A percentile compares a stretch with the other conserved stretches of the same genome.
Evolutionary conservation across 2,797 vertebrate genomes (phyloP).

Genomic region (Pyrocephalus nanus): DNA sequence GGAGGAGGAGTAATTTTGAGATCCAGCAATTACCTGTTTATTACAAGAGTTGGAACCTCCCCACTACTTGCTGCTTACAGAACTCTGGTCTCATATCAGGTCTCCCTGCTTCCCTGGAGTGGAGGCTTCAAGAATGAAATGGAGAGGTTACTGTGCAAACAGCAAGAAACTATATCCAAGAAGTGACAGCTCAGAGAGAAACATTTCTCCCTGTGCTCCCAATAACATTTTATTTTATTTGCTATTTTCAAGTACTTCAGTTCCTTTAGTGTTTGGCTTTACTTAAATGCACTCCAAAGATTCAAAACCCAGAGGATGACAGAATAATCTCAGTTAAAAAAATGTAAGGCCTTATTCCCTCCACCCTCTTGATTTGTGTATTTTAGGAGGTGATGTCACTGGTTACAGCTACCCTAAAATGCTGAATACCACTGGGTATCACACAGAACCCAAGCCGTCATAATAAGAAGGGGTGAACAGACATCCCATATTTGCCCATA

Average conservation of each 20-base stretch:
- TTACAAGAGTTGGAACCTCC: neutral
- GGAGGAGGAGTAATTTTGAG: neutral
- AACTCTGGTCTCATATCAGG: neutral
- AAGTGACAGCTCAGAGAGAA: neutral
- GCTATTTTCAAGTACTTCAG: neutral
- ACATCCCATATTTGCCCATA: fast-evolving
- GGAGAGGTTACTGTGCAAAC: neutral
- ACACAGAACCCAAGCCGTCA: neutral
- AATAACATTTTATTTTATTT: neutral
- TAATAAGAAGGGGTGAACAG: neutral
- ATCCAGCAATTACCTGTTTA: neutral
- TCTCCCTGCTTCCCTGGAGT: neutral
- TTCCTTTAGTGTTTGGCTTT: neutral
- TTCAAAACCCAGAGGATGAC: neutral
- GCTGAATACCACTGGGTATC: neutral
- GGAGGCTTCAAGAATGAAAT: neutral
- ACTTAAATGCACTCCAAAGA: neutral
- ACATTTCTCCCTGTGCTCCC: neutral
- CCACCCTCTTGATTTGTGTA: neutral
- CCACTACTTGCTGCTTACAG: neutral
- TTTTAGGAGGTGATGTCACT: neutral
- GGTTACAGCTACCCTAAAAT: neutral
- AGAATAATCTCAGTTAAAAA: neutral
- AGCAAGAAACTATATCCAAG: neutral
- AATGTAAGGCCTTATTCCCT: neutral